phyloP scores from a whole-genome alignment of 1,140 invertebrate species.

The Drosophila equinoxialis region DNA sequence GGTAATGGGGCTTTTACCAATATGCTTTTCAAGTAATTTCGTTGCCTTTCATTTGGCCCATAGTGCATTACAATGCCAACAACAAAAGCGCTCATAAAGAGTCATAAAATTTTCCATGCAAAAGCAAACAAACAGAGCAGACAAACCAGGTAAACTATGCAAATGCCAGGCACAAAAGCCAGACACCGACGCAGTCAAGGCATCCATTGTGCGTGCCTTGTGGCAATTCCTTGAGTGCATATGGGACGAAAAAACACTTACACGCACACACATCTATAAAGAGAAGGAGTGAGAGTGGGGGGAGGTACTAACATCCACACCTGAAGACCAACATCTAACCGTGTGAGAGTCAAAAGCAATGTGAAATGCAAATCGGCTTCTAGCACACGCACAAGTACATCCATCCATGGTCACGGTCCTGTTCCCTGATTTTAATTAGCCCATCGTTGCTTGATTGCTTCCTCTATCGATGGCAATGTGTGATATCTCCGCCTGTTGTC shows the following conservation, averaged over 20 bases:
- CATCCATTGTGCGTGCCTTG: conserved; percentile 55
- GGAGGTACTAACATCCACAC: neutral
- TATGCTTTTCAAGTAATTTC: neutral
- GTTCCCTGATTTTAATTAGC: conserved; percentile 66
- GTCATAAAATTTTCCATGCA: conserved; percentile 60
- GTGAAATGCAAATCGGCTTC: conserved; percentile 55
- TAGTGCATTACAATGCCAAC: conserved; percentile 36
- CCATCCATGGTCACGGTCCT: conserved; percentile 4
- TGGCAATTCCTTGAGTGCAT: conserved; percentile 73
- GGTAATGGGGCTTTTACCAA: neutral
- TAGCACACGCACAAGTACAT: conserved; percentile 18
- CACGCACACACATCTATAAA: conserved; percentile 17
- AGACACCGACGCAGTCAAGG: neutral
- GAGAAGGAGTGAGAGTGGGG: neutral
- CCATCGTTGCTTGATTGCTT: conserved; percentile 58
- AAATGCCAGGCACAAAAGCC: conserved; percentile 44
- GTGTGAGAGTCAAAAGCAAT: conserved; percentile 15
- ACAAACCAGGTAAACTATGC: conserved; percentile 61
- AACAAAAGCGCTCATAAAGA: conserved; percentile 63
- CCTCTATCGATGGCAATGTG: conserved; percentile 30
- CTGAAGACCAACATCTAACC: conserved; percentile 17
- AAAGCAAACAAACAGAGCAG: conserved; percentile 55
- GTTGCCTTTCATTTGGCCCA: conserved; percentile 13
- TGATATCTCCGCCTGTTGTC: conserved; percentile 34
- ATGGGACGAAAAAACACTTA: conserved; percentile 40